phyloP scores from a whole-genome alignment of 2,113 vertebrate genomes.

The Callipepla californica region DNA sequence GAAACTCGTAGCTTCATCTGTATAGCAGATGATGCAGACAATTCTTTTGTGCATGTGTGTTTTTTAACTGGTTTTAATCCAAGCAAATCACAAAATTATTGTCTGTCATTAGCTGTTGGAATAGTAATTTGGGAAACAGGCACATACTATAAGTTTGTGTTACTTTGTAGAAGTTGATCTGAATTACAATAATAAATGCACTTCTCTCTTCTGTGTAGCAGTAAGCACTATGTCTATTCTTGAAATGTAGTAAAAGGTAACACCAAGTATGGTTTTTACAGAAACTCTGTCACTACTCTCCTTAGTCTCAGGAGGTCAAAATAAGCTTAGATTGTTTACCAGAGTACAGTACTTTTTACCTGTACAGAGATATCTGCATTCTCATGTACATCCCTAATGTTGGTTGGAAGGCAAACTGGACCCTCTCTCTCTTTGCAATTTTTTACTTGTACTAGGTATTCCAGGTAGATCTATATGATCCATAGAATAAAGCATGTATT shows the following conservation, averaged over 20 bases:
- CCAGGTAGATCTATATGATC: neutral
- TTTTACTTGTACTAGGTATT: neutral
- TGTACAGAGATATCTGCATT: neutral
- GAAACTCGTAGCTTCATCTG: constrained; percentile 65
- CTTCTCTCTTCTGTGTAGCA: neutral
- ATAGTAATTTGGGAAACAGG: neutral
- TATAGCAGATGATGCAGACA: constrained; percentile 47
- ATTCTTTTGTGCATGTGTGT: neutral
- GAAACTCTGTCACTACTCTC: constrained; percentile 8
- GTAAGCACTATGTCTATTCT: neutral
- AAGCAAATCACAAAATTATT: constrained; percentile 15
- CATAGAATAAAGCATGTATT: neutral
- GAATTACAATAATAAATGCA: constrained; percentile 4
- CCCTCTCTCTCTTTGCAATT: neutral
- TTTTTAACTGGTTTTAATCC: constrained; percentile 3
- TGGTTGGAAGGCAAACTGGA: neutral
- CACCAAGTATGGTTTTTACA: constrained; percentile 7
- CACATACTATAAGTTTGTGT: neutral
- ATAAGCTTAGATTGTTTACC: neutral
- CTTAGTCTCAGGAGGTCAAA: constrained; percentile 6
- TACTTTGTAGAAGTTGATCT: neutral
- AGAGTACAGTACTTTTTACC: neutral
- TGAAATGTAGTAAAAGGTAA: constrained; percentile 19
- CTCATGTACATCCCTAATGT: rapidly evolving
- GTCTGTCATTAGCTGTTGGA: neutral